phyloP scores from a whole-genome alignment of 1,140 invertebrate genomes.

The Grapholita molesta region DNA sequence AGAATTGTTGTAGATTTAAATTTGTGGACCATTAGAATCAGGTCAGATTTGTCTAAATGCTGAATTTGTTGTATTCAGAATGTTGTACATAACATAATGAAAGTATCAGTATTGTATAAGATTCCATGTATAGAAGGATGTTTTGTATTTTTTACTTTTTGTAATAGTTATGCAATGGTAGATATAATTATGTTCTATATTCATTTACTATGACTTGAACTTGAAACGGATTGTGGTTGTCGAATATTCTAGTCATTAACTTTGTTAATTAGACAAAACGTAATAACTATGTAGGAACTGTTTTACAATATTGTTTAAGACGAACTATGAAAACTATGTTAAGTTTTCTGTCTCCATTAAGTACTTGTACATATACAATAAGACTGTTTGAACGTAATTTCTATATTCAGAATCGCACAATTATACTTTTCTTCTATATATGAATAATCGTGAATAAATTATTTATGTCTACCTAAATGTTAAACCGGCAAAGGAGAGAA shows the following conservation, averaged over 20 bases:
- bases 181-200: background rate
- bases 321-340: background rate
- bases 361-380: constrained; percentile 31
- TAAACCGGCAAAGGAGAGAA: constrained; percentile 36
- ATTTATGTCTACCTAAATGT: constrained; percentile 47
- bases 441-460: constrained; percentile 35
- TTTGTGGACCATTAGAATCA: constrained; percentile 61
- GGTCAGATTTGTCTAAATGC: constrained; percentile 50
- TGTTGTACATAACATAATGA: constrained; percentile 2
- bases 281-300: constrained; percentile 7
- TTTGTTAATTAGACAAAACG: constrained; percentile 10
- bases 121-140: constrained; percentile 22
- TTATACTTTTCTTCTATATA: constrained; percentile 40
- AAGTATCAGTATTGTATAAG: constrained; percentile 26
- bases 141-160: constrained; percentile 49
- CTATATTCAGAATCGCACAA: constrained; percentile 51
- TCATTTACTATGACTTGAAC: background rate
- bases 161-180: constrained; percentile 36
- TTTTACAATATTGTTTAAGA: constrained; percentile 12
- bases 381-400: constrained; percentile 49
- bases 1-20: constrained; percentile 42
- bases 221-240: background rate
- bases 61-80: constrained; percentile 21
- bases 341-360: constrained; percentile 2
- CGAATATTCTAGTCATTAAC: constrained; percentile 4